Evolutionary conservation across 2,113 vertebrate genomes (phyloP).

Genomic region (Puma concolor): DNA sequence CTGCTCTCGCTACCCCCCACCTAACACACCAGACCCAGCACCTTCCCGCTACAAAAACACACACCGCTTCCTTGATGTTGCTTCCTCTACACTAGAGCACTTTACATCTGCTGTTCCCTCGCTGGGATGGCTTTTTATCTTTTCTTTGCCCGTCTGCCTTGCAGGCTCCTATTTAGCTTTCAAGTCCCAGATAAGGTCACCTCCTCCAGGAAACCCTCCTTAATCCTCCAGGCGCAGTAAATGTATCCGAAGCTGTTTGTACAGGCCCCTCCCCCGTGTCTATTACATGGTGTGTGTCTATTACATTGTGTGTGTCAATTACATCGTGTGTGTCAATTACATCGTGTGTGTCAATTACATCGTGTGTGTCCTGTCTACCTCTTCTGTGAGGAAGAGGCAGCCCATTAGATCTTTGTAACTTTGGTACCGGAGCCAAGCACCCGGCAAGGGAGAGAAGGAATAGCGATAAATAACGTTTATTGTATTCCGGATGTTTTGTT

Average conservation of each 20-base stretch:
- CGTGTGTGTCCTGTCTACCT: neutral
- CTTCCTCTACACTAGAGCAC: neutral
- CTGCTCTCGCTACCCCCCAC: accelerated
- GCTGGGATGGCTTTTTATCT: neutral
- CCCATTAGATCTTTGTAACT: neutral
- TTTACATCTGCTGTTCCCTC: neutral
- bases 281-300: neutral
- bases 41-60: neutral
- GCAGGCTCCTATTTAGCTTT: neutral
- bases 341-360: too few species aligned
- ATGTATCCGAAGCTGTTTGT: neutral
- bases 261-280: neutral
- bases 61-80: too few species aligned
- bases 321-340: too few species aligned
- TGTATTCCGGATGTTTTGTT: neutral
- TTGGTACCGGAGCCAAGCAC: neutral
- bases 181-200: neutral
- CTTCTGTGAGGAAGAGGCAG: neutral
- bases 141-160: neutral
- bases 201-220: neutral
- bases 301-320: too few species aligned
- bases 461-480: neutral
- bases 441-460: neutral
- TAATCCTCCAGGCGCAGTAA: neutral
- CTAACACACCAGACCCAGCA: neutral